A percentile compares a stretch with the other conserved stretches of the same genome.
Evolutionary conservation across 2,797 vertebrate genomes (phyloP).

Genomic region (Ataeniobius toweri): DNA sequence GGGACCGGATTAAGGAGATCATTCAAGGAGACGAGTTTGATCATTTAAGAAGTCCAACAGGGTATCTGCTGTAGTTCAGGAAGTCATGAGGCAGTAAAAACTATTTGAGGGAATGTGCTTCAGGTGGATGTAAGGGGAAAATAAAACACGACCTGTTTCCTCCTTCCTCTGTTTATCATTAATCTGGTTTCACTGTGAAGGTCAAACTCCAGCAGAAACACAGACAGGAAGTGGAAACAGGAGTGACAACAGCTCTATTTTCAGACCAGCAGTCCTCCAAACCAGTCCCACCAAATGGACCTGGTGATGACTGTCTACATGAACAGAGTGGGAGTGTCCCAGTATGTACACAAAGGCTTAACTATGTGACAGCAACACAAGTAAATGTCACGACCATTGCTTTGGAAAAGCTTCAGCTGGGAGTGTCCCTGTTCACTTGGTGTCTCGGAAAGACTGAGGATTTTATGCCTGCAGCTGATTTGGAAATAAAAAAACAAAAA

Average conservation of each 20-base stretch:
- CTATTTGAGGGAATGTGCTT: neutral
- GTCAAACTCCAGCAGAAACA: slow-evolving; percentile 25
- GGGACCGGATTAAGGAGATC: no score
- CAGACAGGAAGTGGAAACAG: neutral
- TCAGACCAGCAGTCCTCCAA: slow-evolving; percentile 30
- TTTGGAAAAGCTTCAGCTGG: neutral
- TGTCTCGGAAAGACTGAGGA: no score
- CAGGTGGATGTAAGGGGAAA: neutral
- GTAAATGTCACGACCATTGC: neutral
- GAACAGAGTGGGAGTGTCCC: neutral
- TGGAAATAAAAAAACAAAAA: no score
- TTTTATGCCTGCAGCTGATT: neutral
- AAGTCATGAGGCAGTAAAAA: neutral
- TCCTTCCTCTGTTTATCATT: neutral
- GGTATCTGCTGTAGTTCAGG: neutral
- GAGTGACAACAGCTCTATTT: neutral
- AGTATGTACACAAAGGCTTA: slow-evolving; percentile 18
- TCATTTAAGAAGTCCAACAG: neutral
- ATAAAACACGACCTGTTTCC: neutral
- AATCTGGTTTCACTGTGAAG: neutral
- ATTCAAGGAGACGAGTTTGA: no score
- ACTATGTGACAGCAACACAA: neutral
- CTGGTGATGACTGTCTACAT: slow-evolving; percentile 18
- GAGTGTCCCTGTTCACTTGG: neutral
- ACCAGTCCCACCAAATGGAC: slow-evolving; percentile 54